Percentiles rank a stretch among this genome's conserved stretches.
Conservation (phyloP, 2,888 invertebrate genomes). For the Masnerella sp. region DNA sequence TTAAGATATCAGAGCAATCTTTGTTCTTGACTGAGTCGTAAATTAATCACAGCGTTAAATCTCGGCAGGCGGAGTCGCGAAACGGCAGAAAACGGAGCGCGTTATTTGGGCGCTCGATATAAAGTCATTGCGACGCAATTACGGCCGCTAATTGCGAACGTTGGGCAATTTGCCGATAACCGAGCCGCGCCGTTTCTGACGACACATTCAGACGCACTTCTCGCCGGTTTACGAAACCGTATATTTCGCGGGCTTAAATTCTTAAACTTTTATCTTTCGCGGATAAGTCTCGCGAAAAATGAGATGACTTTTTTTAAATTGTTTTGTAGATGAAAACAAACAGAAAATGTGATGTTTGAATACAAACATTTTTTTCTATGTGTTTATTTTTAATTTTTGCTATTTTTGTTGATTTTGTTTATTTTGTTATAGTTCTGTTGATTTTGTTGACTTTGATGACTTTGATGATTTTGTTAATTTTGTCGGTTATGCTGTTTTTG, state of each 20-base stretch:
- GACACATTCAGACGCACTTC: conserved; percentile 23
- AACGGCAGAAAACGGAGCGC: conserved; percentile 3
- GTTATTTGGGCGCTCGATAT: conserved; percentile 12
- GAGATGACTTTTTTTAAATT: no score
- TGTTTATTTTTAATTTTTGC: no score
- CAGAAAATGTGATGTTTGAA: no score
- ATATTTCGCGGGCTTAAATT: neutral
- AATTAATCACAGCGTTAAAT: conserved; percentile 27
- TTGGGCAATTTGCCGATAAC: conserved; percentile 2
- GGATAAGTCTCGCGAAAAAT: no score
- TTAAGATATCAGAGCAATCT: conserved; percentile 13
- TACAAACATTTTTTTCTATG: no score
- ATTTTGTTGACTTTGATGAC: no score
- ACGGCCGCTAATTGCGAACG: conserved; percentile 19
- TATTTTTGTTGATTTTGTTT: no score
- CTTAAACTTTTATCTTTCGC: no score
- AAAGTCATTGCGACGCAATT: conserved; percentile 24
- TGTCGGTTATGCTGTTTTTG: no score
- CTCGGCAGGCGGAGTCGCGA: neutral
- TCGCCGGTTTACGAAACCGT: conserved; percentile 10
- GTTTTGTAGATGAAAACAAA: no score
- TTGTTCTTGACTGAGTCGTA: conserved; percentile 21
- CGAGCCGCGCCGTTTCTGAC: conserved; percentile 13
- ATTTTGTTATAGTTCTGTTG: no score
- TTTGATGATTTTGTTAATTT: no score